Percentiles rank a stretch among this genome's conserved stretches.
These are phyloP conservation scores for Spodoptera picta DNA, from an alignment of 2,888 invertebrate species.

Conservation along the genomic window DNA sequence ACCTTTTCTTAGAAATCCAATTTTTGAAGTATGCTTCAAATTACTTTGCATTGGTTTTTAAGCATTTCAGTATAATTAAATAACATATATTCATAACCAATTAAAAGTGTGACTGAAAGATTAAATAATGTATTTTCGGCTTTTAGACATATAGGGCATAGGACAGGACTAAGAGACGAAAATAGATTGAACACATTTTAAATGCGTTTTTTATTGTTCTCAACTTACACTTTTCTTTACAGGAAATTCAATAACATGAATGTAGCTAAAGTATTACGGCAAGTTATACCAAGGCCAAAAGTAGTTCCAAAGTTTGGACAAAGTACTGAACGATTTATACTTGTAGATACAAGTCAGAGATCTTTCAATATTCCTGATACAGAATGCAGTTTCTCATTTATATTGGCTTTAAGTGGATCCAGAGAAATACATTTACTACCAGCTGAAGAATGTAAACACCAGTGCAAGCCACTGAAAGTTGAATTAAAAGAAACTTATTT, in stretches of 20 bases:
- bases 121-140: too few relatives aligned
- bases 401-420: conserved; percentile 92
- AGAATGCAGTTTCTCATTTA: conserved; percentile 94
- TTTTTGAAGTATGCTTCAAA: too few relatives aligned
- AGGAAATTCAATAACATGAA: conserved; percentile 94
- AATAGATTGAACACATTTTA: too few relatives aligned
- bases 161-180: too few relatives aligned
- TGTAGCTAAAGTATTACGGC: conserved; percentile 91
- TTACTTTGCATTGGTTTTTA: too few relatives aligned
- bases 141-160: too few relatives aligned
- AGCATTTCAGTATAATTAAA: too few relatives aligned
- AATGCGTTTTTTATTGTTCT: too few relatives aligned
- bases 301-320: conserved; percentile 92
- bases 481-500: conserved; percentile 92
- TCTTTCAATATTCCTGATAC: conserved; percentile 92
- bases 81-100: too few relatives aligned
- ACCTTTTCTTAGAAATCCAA: too few relatives aligned
- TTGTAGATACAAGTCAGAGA: conserved; percentile 91
- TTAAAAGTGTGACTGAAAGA: too few relatives aligned
- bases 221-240: conserved; percentile 48
- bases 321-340: conserved; percentile 93
- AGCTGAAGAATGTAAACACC: conserved; percentile 92
- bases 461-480: conserved; percentile 92
- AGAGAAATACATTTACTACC: conserved; percentile 92
- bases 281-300: conserved; percentile 91